Percentiles rank a stretch among this genome's conserved stretches.
Evolutionary conservation across 2,797 vertebrate species (phyloP).

Genomic region (Rhinophrynus dorsalis): DNA sequence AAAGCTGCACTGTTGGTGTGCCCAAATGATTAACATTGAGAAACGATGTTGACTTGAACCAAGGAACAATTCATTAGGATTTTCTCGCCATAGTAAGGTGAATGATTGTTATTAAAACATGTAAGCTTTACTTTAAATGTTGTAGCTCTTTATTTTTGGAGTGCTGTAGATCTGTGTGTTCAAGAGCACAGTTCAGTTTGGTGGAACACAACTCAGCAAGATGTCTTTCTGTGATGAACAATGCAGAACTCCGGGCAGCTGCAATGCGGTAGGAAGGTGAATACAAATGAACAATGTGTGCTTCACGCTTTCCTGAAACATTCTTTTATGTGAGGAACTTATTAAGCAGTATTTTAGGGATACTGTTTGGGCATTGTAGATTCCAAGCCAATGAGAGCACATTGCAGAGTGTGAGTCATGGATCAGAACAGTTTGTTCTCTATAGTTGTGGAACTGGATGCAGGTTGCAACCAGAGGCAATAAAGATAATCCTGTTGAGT

Average conservation of each 20-base stretch:
- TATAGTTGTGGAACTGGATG: constrained; percentile 28
- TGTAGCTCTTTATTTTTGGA: background rate
- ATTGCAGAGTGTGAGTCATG: constrained; percentile 17
- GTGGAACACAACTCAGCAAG: constrained; percentile 25
- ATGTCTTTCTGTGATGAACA: constrained; percentile 36
- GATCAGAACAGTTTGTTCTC: constrained; percentile 29
- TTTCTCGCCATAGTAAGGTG: too few species aligned
- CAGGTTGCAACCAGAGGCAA: constrained; percentile 17
- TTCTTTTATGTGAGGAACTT: constrained; percentile 15
- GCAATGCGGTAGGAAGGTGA: constrained; percentile 37
- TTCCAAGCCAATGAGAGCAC: constrained; percentile 25
- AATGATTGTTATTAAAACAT: too few species aligned
- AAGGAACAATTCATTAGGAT: too few species aligned
- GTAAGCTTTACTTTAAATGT: too few species aligned
- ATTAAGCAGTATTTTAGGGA: background rate
- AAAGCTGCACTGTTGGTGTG: too few species aligned
- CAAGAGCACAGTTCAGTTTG: background rate
- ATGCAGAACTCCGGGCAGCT: constrained; percentile 29
- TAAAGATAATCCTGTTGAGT: constrained; percentile 13
- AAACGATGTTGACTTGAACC: too few species aligned
- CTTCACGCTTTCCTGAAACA: constrained; percentile 29
- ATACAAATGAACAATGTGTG: constrained; percentile 43
- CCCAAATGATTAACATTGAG: too few species aligned
- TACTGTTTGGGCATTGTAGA: constrained; percentile 6
- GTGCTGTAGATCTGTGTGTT: too few species aligned